Percentiles rank a stretch among this genome's conserved stretches.
Evolutionary conservation across 2,113 vertebrate genomes (phyloP).

Genomic region (Bambusicola thoracicus): DNA sequence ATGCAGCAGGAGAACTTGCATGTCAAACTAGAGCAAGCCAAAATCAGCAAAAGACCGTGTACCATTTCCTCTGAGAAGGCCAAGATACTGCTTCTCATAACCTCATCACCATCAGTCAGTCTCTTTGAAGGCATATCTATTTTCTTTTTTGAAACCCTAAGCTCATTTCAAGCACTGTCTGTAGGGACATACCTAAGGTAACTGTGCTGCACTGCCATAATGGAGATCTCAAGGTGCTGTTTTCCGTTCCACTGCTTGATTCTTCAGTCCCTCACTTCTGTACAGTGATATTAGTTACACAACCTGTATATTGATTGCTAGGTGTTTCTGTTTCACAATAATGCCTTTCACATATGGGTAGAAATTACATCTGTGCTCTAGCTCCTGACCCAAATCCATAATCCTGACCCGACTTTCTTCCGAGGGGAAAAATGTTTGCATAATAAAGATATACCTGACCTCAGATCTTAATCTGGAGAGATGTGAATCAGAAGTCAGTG

Average conservation of each 20-base stretch:
- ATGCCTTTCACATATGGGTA: neutral
- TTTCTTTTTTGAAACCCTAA: neutral
- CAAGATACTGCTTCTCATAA: neutral
- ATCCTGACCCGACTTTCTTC: neutral
- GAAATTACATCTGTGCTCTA: neutral
- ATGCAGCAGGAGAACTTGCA: neutral
- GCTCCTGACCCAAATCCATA: neutral
- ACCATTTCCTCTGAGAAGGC: neutral
- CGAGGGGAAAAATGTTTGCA: neutral
- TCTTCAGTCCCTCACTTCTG: neutral
- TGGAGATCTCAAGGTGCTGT: neutral
- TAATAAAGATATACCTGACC: neutral
- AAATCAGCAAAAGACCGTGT: neutral
- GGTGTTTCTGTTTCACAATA: neutral
- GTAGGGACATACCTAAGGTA: neutral
- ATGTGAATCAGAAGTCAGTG: neutral
- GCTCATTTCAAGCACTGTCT: neutral
- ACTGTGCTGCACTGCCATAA: rapidly evolving
- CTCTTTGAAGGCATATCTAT: neutral
- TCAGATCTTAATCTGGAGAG: neutral
- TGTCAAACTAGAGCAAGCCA: neutral
- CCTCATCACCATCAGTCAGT: rapidly evolving
- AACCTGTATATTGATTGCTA: rapidly evolving
- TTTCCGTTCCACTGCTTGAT: neutral
- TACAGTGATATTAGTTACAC: neutral